A percentile compares a stretch with the other conserved stretches of the same genome.
Conservation (phyloP, 23 tunicate species). For the Trididemnum clinides region DNA sequence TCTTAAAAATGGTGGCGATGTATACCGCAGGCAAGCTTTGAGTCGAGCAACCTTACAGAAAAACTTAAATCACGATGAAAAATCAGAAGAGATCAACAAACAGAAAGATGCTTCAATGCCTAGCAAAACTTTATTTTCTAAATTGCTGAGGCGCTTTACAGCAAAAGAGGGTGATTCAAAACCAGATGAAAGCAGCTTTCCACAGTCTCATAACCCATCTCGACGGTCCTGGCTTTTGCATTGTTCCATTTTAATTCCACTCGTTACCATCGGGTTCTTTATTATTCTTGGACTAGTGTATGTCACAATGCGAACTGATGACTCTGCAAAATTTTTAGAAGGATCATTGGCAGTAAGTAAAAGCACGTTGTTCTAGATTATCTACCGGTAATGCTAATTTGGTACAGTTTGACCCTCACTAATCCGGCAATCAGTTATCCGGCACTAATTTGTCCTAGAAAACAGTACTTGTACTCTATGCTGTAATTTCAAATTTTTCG, state of each 20-base stretch:
- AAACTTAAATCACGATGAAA: neutral
- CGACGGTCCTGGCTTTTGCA: constrained; percentile 58
- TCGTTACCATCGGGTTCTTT: constrained; percentile 69
- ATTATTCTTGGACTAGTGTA: constrained; percentile 77
- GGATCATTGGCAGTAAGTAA: neutral
- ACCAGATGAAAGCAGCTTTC: neutral
- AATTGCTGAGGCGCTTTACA: neutral
- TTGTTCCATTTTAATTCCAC: constrained; percentile 67
- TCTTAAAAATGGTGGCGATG: constrained; percentile 1
- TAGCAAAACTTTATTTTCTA: neutral
- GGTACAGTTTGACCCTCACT: no score
- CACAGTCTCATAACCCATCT: neutral
- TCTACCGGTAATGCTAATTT: no score
- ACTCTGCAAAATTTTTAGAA: neutral
- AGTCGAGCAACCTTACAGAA: neutral
- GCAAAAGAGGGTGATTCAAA: neutral
- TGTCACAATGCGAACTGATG: constrained; percentile 73
- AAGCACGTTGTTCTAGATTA: no score
- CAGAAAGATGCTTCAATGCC: neutral
- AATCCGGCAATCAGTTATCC: no score
- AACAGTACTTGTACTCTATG: no score
- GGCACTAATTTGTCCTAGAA: no score
- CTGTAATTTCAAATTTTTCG: no score
- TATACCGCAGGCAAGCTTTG: neutral
- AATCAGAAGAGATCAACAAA: no score